These are phyloP conservation scores for Hydrophis major DNA, from an alignment of 2,797 vertebrate genomes.

Conservation along the genomic window DNA sequence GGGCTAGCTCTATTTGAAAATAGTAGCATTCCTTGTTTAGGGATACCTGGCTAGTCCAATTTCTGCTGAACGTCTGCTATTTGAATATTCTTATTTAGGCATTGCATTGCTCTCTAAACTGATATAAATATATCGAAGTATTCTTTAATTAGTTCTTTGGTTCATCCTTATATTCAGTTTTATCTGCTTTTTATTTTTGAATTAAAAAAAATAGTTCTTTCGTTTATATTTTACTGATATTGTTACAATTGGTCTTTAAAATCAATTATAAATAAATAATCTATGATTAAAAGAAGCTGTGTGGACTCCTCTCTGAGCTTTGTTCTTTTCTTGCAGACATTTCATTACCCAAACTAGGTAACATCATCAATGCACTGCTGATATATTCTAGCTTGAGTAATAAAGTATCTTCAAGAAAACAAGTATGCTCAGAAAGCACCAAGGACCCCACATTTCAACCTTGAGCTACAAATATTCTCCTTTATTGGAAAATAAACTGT, in stretches of 20 bases:
- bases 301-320: not conserved
- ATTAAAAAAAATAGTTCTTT: not conserved
- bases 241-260: not conserved
- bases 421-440: not conserved
- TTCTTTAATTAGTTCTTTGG: not conserved
- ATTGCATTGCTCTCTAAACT: not conserved
- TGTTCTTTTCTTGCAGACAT: not conserved
- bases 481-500: conserved; percentile 63
- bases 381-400: not conserved
- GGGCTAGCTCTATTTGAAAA: not conserved
- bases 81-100: not conserved
- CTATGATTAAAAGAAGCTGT: not conserved
- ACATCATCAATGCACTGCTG: not conserved
- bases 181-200: not conserved
- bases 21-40: not conserved
- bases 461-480: conserved; percentile 8
- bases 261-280: not conserved
- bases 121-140: not conserved
- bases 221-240: not conserved
- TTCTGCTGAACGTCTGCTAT: not conserved
- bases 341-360: not conserved
- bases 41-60: not conserved
- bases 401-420: not conserved
- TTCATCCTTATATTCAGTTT: not conserved
- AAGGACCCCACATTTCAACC: not conserved